phyloP scores from a whole-genome alignment of 2,888 invertebrate species.

The Aromia moschata region DNA sequence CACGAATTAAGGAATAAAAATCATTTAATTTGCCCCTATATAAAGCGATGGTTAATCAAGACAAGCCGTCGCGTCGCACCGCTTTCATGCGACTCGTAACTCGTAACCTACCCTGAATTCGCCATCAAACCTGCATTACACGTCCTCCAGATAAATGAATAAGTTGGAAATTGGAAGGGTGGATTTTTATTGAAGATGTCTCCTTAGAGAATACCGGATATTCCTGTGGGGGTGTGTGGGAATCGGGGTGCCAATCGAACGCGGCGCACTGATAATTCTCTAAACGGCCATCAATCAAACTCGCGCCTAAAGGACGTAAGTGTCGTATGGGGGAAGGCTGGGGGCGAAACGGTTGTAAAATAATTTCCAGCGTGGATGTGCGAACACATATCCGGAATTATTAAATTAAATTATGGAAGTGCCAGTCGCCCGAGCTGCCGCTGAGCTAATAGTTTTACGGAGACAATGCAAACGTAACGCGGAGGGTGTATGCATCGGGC shows the following conservation, averaged over 20 bases:
- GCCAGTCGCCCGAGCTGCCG: too few species aligned
- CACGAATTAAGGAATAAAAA: too few species aligned
- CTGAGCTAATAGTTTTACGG: constrained; percentile 10
- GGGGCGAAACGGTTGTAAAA: constrained; percentile 33
- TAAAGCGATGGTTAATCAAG: too few species aligned
- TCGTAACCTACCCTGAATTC: constrained; percentile 13
- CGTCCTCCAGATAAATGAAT: constrained; percentile 58
- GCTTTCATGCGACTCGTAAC: background rate
- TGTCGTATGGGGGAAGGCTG: too few species aligned
- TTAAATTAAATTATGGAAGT: constrained; percentile 31
- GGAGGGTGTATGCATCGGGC: background rate
- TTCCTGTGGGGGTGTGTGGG: constrained; percentile 49
- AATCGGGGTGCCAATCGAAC: constrained; percentile 47
- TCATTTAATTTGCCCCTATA: too few species aligned
- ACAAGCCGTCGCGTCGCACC: too few species aligned
- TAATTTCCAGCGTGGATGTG: constrained; percentile 39
- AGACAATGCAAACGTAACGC: background rate
- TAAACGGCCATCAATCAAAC: constrained; percentile 56
- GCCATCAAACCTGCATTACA: constrained; percentile 22
- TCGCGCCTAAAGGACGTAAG: constrained; percentile 40
- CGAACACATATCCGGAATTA: constrained; percentile 27
- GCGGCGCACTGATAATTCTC: constrained; percentile 50
- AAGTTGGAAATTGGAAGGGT: constrained; percentile 50
- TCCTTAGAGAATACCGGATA: constrained; percentile 47
- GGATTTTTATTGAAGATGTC: constrained; percentile 52